These are phyloP conservation scores for Macrochelys suwanniensis DNA, from an alignment of 2,797 vertebrate genomes.

Conservation along the genomic window DNA sequence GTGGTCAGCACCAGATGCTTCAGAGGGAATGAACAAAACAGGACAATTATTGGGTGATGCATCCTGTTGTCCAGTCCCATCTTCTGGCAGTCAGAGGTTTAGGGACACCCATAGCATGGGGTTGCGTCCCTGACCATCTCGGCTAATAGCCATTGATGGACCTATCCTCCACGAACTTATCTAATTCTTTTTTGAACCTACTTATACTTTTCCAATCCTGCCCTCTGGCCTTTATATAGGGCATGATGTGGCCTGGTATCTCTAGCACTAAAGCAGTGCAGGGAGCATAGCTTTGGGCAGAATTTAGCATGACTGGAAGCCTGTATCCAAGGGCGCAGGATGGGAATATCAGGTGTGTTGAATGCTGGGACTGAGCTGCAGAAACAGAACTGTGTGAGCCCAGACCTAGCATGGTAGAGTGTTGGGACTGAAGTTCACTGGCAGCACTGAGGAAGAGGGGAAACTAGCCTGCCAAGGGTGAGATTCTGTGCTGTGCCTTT, in stretches of 20 bases:
- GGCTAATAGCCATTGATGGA: no score
- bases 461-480: background rate
- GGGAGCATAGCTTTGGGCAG: background rate
- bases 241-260: background rate
- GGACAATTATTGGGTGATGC: background rate
- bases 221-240: background rate
- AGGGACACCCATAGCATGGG: background rate
- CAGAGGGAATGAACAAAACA: background rate
- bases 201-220: background rate
- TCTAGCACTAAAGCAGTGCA: background rate
- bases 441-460: background rate
- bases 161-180: no score
- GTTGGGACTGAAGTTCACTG: background rate
- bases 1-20: background rate
- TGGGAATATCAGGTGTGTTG: background rate
- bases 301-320: background rate
- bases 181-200: background rate
- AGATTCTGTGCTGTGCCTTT: background rate
- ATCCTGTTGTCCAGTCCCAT: background rate
- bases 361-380: background rate
- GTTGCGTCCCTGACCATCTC: no score
- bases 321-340: background rate
- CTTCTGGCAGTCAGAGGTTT: background rate
- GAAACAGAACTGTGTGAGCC: background rate
- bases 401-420: background rate